Conservation (phyloP, 2,797 vertebrate species). For the Sandelia bainsii region DNA sequence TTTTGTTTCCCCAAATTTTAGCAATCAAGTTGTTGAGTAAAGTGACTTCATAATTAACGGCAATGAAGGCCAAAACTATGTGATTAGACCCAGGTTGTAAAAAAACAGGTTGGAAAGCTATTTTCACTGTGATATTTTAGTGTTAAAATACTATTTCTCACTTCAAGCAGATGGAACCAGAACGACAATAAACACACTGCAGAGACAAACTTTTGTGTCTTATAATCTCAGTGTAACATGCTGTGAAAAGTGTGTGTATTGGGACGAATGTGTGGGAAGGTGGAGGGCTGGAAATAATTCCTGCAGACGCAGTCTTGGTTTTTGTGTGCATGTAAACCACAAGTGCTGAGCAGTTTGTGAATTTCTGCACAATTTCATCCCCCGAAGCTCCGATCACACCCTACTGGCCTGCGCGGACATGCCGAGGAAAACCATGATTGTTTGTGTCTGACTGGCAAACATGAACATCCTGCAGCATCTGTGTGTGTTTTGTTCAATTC, state of each 20-base stretch:
- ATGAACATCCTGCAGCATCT: background rate
- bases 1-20: background rate
- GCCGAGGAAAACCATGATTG: background rate
- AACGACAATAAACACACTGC: background rate
- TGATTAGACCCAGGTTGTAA: background rate
- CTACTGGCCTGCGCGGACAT: background rate
- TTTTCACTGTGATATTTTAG: background rate
- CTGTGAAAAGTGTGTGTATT: background rate
- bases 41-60: background rate
- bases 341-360: too few relatives aligned
- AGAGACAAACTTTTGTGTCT: too few relatives aligned
- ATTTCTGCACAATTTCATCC: constrained; percentile 5
- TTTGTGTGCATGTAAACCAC: constrained; percentile 17
- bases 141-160: background rate
- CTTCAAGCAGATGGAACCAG: background rate
- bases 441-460: constrained; percentile 4
- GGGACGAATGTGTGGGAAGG: background rate
- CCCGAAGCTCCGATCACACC: constrained; percentile 1
- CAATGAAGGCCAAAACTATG: background rate
- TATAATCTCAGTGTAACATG: background rate
- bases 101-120: background rate
- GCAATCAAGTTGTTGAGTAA: background rate
- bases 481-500: background rate
- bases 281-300: background rate
- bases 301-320: background rate